Evolutionary conservation across 2,888 invertebrate genomes (phyloP), one percentile per base, ranked within the genome.

Genomic region (Oscheius sp.): DNA sequence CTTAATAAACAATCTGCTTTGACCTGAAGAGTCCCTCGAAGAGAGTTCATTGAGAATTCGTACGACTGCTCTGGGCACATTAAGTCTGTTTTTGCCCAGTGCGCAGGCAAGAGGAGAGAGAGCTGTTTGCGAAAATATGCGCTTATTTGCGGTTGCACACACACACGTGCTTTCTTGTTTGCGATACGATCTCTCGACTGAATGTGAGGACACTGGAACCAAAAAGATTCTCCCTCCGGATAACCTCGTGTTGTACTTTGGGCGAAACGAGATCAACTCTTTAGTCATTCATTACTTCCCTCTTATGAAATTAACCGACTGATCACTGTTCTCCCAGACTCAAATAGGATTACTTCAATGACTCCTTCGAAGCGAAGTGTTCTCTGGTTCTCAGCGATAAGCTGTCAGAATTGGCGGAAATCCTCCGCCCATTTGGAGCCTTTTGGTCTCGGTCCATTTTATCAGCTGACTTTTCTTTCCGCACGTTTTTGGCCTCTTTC

Each of bases 51-150:
- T n/a, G n/a, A n/a, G n/a, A n/a, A n/a, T n/a, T n/a, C n/a, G n/a
- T n/a, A n/a, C n/a, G n/a, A n/a, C n/a, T n/a, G n/a, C n/a, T n/a
- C n/a, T 42, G 42, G 34, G 8, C 55, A 55, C 37, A 55, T 55
- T 55, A 55, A 55, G 55, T 55, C 55, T 55, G 20, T 55, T 55
- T 55, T 55, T 55, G 34, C 34, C 31, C 15, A n/a, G 4, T 20
- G 55, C 55, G 48, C 5, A 20, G 6, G 25, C 25, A 12, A 3
- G 20, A n/a, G 23, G 23, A 48, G 55, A 17, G 15, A 12, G 55
- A 34, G 55, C 55, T 55, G 55, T 55, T 55, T 55, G 55, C 55
- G 55, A 55, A 55, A 55, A 55, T 55, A 55, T 34, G n/a, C 34
- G 15, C 23, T 25, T 37, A 37, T 23, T 48, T 20, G 20, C 25